Base-by-base conservation (phyloP, 2,113 vertebrate genomes). In the Sterrhoptilus dennistouni region DNA sequence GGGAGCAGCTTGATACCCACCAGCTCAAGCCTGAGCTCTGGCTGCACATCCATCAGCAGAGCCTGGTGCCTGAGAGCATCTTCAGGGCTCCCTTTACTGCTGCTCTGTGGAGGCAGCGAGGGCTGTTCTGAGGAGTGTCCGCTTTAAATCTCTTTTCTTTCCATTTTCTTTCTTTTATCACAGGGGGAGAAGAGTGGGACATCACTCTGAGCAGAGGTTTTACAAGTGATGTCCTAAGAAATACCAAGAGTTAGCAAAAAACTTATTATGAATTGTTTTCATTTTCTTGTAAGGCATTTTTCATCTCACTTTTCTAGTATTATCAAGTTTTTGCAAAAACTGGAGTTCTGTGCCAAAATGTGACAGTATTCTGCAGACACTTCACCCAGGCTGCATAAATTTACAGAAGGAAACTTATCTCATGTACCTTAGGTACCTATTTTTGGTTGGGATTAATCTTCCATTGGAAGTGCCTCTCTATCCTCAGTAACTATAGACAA, bases 1-100 rank as follows among this genome's bases (percentile, higher is more conserved):
- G 29, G 68, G 13, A 18, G 22, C 44, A 49, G 35, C 40, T 28
- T 0, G 0, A 13, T 5, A 12, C 12, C 23, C 29, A 15, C 3
- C 44, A 85, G 15, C 52, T 50, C 50, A 9, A 53, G 31, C 33
- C 14, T 59, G 14, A 68, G 11, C 44, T 75, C 33, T n/a, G 44
- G 1, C 11, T 75, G 25, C 9, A 9, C 14, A 1, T 38, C 24
- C 28, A 12, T 14, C 38, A 72, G 21, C 76, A 29, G 17, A 54
- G 29, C 18, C 31, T n/a, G 4, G 11, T 27, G 53, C 14, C 56
- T 40, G 63, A 19, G 35, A 50, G 11, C 40, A 36, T 7, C 61
- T 6, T 2, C 61, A 35, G n/a, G 11, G 18, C 18, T 54, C 27
- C 19, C 24, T 38, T 29, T 29, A 2, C 28, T 60, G 45, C 22